phyloP scores from a whole-genome alignment of 2,888 invertebrate species.

The Eumacrocentrus americanus region DNA sequence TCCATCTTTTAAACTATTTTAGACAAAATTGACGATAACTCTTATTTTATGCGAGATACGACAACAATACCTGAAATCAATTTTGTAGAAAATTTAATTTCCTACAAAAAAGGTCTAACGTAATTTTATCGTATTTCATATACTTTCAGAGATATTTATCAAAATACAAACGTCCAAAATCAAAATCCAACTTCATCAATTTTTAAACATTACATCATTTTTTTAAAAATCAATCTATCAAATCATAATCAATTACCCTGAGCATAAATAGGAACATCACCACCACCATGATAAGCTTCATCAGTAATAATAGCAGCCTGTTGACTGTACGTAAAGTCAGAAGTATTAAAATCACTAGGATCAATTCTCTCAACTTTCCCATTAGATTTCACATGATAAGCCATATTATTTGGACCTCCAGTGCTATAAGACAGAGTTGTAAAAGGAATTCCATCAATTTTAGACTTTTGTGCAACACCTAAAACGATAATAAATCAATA shows the following conservation, averaged over 20 bases:
- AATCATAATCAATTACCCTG: constrained; percentile 65
- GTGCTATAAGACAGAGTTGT: constrained; percentile 81
- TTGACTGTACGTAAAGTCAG: constrained; percentile 73
- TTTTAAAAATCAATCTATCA: no score
- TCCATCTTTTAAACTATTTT: no score
- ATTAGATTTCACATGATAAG: constrained; percentile 64
- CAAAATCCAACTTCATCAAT: background rate
- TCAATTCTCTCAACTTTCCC: constrained; percentile 65
- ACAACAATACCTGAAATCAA: no score
- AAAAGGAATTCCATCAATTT: constrained; percentile 70
- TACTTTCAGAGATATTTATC: background rate
- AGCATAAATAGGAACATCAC: constrained; percentile 86
- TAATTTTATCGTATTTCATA: background rate
- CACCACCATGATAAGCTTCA: constrained; percentile 82
- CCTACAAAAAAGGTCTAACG: background rate
- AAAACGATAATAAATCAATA: constrained; percentile 35
- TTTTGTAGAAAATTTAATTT: no score
- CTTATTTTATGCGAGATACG: no score
- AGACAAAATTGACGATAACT: no score
- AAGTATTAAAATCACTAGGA: constrained; percentile 67
- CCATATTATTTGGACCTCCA: constrained; percentile 71
- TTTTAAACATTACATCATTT: no score
- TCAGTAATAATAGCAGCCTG: constrained; percentile 73
- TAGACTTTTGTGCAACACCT: constrained; percentile 71
- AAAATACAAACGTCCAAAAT: no score